phyloP scores from a whole-genome alignment of 2,888 invertebrate species.

The Dasysyrphus tricinctus region DNA sequence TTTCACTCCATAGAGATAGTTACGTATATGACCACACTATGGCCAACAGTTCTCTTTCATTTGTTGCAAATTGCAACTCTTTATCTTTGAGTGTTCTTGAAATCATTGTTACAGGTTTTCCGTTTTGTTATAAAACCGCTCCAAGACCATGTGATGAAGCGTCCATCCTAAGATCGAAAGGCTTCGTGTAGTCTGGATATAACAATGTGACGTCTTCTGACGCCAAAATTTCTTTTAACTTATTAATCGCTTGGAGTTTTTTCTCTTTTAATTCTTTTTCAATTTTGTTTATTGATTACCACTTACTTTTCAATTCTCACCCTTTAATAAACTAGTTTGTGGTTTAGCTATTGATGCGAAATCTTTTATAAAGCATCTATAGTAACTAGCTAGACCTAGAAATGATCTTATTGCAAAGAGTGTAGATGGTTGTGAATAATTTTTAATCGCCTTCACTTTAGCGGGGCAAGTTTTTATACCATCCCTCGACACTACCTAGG shows the following conservation, averaged over 20 bases:
- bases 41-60: not conserved
- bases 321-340: not conserved
- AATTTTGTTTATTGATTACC: too few relatives aligned
- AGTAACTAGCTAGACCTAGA: too few relatives aligned
- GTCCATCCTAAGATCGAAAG: constrained; percentile 62
- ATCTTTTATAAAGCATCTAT: too few relatives aligned
- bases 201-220: constrained; percentile 62
- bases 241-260: not conserved
- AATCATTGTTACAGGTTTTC: constrained; percentile 60
- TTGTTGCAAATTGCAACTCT: too few relatives aligned
- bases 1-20: constrained; percentile 57
- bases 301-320: constrained; percentile 1
- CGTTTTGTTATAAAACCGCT: constrained; percentile 61
- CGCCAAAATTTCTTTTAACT: constrained; percentile 21
- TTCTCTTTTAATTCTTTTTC: constrained; percentile 6
- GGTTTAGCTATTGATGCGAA: not conserved
- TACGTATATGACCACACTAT: not conserved
- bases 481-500: too few relatives aligned
- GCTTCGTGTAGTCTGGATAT: constrained; percentile 56
- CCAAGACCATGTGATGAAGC: constrained; percentile 48
- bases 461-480: too few relatives aligned
- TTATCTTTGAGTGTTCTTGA: constrained; percentile 43
- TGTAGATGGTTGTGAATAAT: too few relatives aligned
- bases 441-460: too few relatives aligned
- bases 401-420: too few relatives aligned